phyloP scores from a whole-genome alignment of 2,797 vertebrate species.

The Anguilla marmorata region DNA sequence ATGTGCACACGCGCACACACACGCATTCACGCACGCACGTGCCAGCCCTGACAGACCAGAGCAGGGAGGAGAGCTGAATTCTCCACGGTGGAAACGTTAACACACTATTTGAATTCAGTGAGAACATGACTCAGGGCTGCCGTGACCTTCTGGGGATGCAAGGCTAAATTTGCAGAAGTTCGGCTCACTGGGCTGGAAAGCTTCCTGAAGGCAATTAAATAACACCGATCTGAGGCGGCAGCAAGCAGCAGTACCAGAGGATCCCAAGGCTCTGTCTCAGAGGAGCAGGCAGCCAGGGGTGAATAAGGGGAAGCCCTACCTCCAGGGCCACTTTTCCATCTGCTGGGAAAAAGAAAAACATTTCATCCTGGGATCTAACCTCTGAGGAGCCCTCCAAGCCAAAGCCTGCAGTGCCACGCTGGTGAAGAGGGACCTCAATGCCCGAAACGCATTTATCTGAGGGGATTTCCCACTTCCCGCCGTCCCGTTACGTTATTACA shows the following conservation, averaged over 20 bases:
- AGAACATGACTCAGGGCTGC: not conserved
- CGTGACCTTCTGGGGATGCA: slow-evolving; percentile 37
- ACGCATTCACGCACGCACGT: not conserved
- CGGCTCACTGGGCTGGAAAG: slow-evolving; percentile 31
- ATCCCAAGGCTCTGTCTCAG: slow-evolving; percentile 29
- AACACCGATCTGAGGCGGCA: slow-evolving; percentile 38
- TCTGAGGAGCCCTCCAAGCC: slow-evolving; percentile 4
- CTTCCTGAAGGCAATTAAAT: slow-evolving; percentile 48
- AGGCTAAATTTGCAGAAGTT: slow-evolving; percentile 38
- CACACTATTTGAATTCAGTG: slow-evolving; percentile 23
- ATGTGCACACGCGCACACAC: not conserved
- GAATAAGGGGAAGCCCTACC: slow-evolving; percentile 37
- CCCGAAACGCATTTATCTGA: not conserved
- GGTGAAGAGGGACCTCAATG: not conserved
- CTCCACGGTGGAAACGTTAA: not conserved
- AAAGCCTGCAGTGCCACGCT: not conserved
- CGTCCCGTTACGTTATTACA: not conserved
- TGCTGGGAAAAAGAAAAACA: not conserved
- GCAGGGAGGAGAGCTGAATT: not conserved
- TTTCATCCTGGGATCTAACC: not conserved
- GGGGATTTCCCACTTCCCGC: not conserved
- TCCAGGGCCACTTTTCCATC: slow-evolving; percentile 38
- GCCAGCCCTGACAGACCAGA: not conserved
- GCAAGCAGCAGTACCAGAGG: slow-evolving; percentile 17
- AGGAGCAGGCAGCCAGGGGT: not conserved